Base-by-base conservation (phyloP, 2,113 vertebrate species). In the Hypocryptadius cinnamomeus region DNA sequence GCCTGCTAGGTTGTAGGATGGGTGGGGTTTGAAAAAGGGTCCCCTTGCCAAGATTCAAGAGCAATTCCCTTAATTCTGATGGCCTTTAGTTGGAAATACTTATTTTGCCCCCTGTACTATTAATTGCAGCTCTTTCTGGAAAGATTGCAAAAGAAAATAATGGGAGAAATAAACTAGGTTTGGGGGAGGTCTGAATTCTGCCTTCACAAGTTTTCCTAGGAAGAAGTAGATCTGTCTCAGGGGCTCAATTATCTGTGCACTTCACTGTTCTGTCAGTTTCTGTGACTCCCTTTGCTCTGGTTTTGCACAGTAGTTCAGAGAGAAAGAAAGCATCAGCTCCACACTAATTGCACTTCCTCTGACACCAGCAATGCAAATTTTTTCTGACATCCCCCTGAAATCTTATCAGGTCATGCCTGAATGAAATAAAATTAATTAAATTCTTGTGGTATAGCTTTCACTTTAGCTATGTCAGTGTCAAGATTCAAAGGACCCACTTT, bases 341-440 rank as follows among this genome's bases (percentile, higher is more conserved):
- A 47, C 21, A 21, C 27, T 87, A 94, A 94, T 71, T 91, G 76
- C 59, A 74, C 68, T 93, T 91, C 63, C 81, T 93, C 85, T 85
- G 59, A 85, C 47, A 85, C 37, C 39, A 91, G 44, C 37, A 85
- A 33, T 48, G 31, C 37, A 56, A 70, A 12, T 23, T 59, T 83
- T 85, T 85, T 48, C 30, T 27, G 59, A 2, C 24, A 47, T 59
- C 28, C 82, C 64, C 27, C 47, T 95, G 51, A 73, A 89, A 85
- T 79, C 17, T 57, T 77, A 89, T 7, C 35, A 66, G 50, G 42
- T 79, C 59, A 85, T 63, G 39, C 14, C n/a, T 51, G 44, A 79
- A 77, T 44, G 22, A 70, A 89, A 91, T 61, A 64, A 45, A 70
- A 82, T 40, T 28, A 45, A 31, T 35, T 60, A 11, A 84, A 88